These are phyloP conservation scores for Nothobranchius furzeri DNA, from an alignment of 2,113 vertebrate genomes.

Conservation along the genomic window DNA sequence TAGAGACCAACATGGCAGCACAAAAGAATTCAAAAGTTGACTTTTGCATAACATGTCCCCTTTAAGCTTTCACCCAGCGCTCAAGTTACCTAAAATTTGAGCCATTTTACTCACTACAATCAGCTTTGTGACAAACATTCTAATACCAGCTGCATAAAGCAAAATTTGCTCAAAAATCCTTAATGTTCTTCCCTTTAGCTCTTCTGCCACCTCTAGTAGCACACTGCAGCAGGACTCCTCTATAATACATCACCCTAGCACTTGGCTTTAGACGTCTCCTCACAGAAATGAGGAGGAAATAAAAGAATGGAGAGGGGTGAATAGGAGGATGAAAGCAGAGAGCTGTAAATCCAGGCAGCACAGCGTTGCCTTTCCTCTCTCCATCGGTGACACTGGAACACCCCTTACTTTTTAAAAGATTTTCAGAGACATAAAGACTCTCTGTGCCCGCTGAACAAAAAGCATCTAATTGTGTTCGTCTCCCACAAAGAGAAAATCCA, in stretches of 20 bases:
- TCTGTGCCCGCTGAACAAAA: constrained; percentile 47
- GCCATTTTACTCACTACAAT: too few species aligned
- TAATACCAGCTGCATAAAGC: too few species aligned
- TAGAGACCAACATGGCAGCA: too few species aligned
- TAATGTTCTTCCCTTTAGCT: constrained; percentile 8
- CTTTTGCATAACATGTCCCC: too few species aligned
- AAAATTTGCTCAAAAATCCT: background rate
- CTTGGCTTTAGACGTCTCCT: constrained; percentile 6
- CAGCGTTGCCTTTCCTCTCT: constrained; percentile 35
- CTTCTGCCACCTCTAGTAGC: constrained; percentile 24
- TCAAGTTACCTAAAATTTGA: background rate
- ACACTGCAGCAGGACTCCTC: constrained; percentile 30
- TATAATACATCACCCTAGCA: constrained; percentile 39
- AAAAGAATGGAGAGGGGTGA: constrained; percentile 23
- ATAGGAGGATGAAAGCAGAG: constrained; percentile 57
- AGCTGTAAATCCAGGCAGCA: constrained; percentile 61
- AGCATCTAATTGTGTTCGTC: constrained; percentile 49
- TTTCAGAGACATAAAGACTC: constrained; percentile 63
- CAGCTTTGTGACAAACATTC: too few species aligned
- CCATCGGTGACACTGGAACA: constrained; percentile 43
- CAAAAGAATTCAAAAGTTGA: too few species aligned
- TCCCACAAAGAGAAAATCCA: constrained; percentile 46
- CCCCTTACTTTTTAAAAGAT: constrained; percentile 55
- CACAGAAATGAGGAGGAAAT: constrained; percentile 15
- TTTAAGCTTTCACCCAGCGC: too few species aligned